Evolutionary conservation across 2,113 vertebrate genomes (phyloP), one percentile per base, ranked within the genome.

Genomic region (Eulacestoma nigropectus): DNA sequence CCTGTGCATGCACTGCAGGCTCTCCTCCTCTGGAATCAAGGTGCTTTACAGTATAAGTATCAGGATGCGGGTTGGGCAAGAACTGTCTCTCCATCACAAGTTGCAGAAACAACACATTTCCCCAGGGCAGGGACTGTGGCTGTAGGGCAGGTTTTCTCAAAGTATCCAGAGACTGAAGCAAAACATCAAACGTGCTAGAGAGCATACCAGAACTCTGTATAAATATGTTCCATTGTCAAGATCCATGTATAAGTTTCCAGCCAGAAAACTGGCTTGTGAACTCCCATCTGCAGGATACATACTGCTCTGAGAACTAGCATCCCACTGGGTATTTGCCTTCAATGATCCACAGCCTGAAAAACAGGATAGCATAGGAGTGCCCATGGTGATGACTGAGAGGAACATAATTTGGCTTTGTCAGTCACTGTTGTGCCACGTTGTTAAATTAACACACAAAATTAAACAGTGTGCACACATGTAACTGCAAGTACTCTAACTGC

Each of bases 151-250:
- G 74, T 68, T 55, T 93, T 82, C 81, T 91, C 56, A 2, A 77
- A 95, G 76, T 35, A 96, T 76, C 41, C 86, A 89, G 73, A 91
- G 91, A 74, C 91, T 78, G 73, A 95, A 83, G 96, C 84, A 95
- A 93, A 93, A 95, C 84, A 95, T 78, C 83, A 86, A 84, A 90
- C 0, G 16, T 78, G 42, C 95, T 93, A 74, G 47, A 69, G 39
- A 95, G 95, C 94, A 95, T 94, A 96, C 96, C 92, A 96, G 84
- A 95, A 84, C 52, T 73, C 88, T 93, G 90, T 56, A 93, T 77
- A 96, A 96, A 87, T 95, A 96, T 90, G 86, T 92, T 97, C 93
- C 94, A 88, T 90, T 96, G 92, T 96, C 69, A 96, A 93, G 86
- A 93, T 90, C 76, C 86, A 72, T 67, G 90, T 67, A 22, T 64